Evolutionary conservation across 2,797 vertebrate species (phyloP).

Genomic region (Ceryle rudis): DNA sequence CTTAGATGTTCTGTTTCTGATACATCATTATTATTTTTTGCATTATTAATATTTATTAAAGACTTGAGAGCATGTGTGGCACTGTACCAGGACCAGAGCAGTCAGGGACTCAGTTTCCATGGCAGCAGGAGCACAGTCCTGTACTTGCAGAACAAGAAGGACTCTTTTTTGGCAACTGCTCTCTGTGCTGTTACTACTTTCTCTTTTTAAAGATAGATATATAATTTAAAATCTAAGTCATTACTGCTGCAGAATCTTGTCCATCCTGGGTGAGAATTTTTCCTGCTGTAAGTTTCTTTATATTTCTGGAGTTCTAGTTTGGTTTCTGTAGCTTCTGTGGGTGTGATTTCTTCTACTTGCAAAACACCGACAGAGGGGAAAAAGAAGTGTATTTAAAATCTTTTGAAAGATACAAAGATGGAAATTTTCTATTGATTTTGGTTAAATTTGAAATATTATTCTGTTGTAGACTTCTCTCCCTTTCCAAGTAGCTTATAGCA

Average conservation of each 20-base stretch:
- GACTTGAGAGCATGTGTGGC: constrained; percentile 55
- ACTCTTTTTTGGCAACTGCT: constrained; percentile 43
- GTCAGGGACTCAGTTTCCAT: constrained; percentile 56
- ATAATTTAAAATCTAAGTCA: neutral
- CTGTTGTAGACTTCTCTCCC: neutral
- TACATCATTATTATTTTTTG: constrained; percentile 35
- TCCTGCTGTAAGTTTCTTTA: constrained; percentile 39
- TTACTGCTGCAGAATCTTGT: constrained; percentile 26
- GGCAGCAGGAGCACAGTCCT: constrained; percentile 58
- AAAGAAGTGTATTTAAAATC: neutral
- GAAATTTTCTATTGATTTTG: neutral
- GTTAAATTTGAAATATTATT: neutral
- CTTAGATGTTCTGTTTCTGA: neutral
- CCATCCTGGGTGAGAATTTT: neutral
- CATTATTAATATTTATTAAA: constrained; percentile 63
- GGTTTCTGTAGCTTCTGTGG: neutral
- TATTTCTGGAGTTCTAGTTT: neutral
- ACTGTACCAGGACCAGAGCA: constrained; percentile 37
- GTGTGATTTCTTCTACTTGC: neutral
- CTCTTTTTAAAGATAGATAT: constrained; percentile 11
- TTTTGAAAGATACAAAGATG: neutral
- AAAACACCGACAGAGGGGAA: neutral
- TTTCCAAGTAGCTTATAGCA: neutral
- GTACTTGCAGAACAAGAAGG: constrained; percentile 35
- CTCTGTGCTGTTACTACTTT: constrained; percentile 21